Percentiles rank a stretch among this genome's conserved stretches.
phyloP scores from a whole-genome alignment of 1,140 invertebrate species.

The Neodiprion fabricii region DNA sequence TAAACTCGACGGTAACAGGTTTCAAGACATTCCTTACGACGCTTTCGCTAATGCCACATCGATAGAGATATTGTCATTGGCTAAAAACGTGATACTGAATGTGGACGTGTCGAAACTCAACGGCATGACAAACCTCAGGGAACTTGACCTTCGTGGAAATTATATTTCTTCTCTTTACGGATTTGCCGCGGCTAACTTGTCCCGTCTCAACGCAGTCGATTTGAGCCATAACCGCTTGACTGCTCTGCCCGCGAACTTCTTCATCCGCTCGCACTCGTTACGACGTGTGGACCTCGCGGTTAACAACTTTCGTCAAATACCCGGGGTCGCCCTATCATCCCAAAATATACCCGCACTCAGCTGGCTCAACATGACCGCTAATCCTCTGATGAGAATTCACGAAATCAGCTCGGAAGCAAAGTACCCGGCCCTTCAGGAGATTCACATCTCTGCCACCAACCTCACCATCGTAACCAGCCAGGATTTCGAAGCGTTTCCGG shows the following conservation, averaged over 20 bases:
- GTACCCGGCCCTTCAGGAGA: conserved; percentile 71
- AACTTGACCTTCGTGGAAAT: conserved; percentile 74
- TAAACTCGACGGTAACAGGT: conserved; percentile 75
- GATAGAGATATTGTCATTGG: conserved; percentile 75
- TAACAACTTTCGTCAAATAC: conserved; percentile 78
- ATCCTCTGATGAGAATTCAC: conserved; percentile 72
- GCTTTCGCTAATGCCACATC: conserved; percentile 76
- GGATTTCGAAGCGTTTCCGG: conserved; percentile 80
- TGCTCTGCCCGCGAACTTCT: conserved; percentile 74
- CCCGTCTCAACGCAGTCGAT: conserved; percentile 70
- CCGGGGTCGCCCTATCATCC: conserved; percentile 73
- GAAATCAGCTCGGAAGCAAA: conserved; percentile 64
- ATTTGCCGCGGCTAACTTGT: conserved; percentile 71
- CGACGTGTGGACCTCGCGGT: conserved; percentile 74
- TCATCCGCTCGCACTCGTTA: conserved; percentile 69
- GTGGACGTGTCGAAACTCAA: conserved; percentile 75
- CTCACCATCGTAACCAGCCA: conserved; percentile 79
- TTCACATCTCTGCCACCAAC: conserved; percentile 77
- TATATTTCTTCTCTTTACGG: conserved; percentile 72
- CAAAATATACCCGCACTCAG: conserved; percentile 70
- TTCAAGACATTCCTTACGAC: conserved; percentile 78
- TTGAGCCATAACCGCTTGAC: conserved; percentile 72
- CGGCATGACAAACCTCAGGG: conserved; percentile 71
- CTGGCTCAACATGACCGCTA: conserved; percentile 76
- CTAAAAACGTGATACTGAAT: conserved; percentile 73